Percentiles rank a stretch among this genome's conserved stretches.
These are phyloP conservation scores for Aplysina aerophoba DNA, from an alignment of 37 sponge, comb jelly and placozoan species.

Conservation along the genomic window DNA sequence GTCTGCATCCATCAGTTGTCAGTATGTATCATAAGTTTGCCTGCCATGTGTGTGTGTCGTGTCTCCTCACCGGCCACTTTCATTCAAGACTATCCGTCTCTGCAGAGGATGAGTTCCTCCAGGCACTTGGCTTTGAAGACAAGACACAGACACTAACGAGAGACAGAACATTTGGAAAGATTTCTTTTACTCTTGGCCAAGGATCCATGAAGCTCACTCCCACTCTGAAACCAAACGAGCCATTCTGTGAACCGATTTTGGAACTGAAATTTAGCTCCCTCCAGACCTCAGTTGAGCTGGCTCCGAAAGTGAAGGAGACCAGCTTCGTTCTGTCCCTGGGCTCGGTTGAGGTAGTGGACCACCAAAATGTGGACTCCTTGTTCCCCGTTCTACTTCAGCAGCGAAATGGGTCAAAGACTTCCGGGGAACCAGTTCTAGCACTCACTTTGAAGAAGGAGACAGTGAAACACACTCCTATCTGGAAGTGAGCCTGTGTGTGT, in stretches of 20 bases:
- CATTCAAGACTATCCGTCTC: neutral
- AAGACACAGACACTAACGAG: conserved; percentile 40
- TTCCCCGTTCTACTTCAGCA: conserved; percentile 68
- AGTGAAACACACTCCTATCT: conserved; percentile 23
- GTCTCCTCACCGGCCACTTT: neutral
- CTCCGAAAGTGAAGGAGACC: conserved; percentile 58
- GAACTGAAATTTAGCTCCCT: conserved; percentile 63
- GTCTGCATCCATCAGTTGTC: neutral
- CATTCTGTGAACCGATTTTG: conserved; percentile 49
- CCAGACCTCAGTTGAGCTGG: conserved; percentile 39
- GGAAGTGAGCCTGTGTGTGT: conserved; percentile 1
- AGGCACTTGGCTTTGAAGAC: conserved; percentile 62
- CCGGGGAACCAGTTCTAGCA: neutral
- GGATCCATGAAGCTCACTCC: conserved; percentile 70
- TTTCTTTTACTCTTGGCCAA: conserved; percentile 57
- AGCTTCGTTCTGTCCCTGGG: conserved; percentile 54
- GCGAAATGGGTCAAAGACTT: conserved; percentile 9
- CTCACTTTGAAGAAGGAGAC: neutral
- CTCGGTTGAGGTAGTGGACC: conserved; percentile 54
- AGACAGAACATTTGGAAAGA: conserved; percentile 63
- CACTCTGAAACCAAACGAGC: conserved; percentile 42
- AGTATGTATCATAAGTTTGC: neutral
- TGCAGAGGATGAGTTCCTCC: conserved; percentile 69
- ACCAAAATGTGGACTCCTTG: conserved; percentile 45
- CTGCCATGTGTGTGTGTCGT: neutral